Evolutionary conservation across 2,888 invertebrate genomes (phyloP), one percentile per base, ranked within the genome.

Genomic region (Choreutis nemorana): DNA sequence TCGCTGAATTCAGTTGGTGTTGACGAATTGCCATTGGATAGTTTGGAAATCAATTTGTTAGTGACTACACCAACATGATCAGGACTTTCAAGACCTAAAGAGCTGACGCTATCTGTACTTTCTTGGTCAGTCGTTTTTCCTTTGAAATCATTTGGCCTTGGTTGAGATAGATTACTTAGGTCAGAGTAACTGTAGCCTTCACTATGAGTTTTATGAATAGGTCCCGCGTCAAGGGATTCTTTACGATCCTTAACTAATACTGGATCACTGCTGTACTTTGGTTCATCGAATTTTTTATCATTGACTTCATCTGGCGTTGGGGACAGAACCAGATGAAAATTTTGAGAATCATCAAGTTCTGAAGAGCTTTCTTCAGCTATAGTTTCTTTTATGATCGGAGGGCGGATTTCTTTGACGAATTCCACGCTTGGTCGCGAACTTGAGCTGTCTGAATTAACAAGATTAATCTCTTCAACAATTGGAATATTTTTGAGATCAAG

Each of bases 1-100:
- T 45, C 45, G 1, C 40, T 3, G 5, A 49, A 23, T 36, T 78
- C 75, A 0, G 72, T 61, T 3, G 78, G 78, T 1, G 78, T 78
- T 7, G 78, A 79, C 0, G 78, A 77, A 34, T 70, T 62, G 1
- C 78, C 78, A 30, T 79, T 79, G 0, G 75, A 75, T n/a, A 79
- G 44, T 49, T 78, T 77, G 0, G 73, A 62, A 12, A 79, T 77
- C 30, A 79, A 34, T 40, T 75, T 77, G 0, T 73, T 68, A 20
- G 73, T 47, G 1, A 70, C 63, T 32, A 41, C 68, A 2, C 70
- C 68, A 8, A 57, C 40, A 26, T 55, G 50, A 12, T 70, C 75
- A 2, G 72, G 75, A 38, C 73, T 77, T 4, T 71, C 72, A 28
- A 75, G 40, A 23, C 40, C 54, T 4, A 65, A 39, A 1, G 75